Percentiles rank a stretch among this genome's conserved stretches.
Evolutionary conservation across 2,888 invertebrate genomes (phyloP).

Genomic region (Gymnoscelis rufifasciata): DNA sequence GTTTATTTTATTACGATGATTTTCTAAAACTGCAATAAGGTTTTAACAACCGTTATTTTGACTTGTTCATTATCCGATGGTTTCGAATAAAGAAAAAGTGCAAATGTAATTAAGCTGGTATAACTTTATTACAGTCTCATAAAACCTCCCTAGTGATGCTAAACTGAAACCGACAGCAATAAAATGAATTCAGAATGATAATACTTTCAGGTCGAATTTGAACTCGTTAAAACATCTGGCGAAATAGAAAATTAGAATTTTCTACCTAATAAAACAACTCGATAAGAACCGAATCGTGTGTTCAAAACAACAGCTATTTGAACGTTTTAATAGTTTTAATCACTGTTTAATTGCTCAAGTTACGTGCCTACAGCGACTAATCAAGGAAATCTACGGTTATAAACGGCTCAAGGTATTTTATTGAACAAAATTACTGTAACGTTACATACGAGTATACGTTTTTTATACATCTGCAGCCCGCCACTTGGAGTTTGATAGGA

Average conservation of each 20-base stretch:
- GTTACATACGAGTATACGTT: not conserved
- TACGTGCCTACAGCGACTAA: conserved; percentile 15
- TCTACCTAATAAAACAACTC: conserved; percentile 1
- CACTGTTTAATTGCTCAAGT: conserved; percentile 12
- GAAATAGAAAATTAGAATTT: not conserved
- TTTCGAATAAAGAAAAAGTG: too few relatives aligned
- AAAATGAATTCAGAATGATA: not conserved
- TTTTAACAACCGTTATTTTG: too few relatives aligned
- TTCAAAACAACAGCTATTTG: conserved; percentile 6
- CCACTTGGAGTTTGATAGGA: too few relatives aligned
- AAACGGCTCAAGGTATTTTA: conserved; percentile 20
- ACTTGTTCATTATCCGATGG: too few relatives aligned
- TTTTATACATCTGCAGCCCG: too few relatives aligned
- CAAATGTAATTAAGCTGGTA: too few relatives aligned
- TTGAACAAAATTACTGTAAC: conserved; percentile 6
- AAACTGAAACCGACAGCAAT: not conserved
- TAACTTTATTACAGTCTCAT: too few relatives aligned
- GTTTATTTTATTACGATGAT: too few relatives aligned
- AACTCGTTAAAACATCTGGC: not conserved
- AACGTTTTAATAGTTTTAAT: conserved; percentile 9
- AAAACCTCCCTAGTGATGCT: too few relatives aligned
- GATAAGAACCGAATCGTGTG: conserved; percentile 2
- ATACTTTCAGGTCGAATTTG: not conserved
- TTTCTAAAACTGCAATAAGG: too few relatives aligned
- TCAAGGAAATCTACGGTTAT: conserved; percentile 19